Percentiles rank a stretch among this genome's conserved stretches.
phyloP scores from a whole-genome alignment of 2,113 vertebrate species.

The Numida meleagris region DNA sequence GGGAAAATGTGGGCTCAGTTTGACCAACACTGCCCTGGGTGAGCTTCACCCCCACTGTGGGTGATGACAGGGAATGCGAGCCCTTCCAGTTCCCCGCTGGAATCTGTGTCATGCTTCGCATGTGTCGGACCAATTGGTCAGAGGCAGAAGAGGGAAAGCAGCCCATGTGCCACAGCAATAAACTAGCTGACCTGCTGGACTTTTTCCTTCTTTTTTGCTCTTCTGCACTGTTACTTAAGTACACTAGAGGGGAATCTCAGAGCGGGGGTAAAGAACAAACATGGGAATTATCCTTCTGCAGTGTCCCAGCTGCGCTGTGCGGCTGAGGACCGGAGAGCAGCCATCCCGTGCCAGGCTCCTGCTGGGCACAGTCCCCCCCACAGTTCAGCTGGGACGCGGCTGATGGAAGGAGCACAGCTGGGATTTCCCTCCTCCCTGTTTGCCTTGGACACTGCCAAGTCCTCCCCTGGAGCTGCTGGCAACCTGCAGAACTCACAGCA shows the following conservation, averaged over 20 bases:
- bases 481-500: neutral
- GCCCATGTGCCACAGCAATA: neutral
- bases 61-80: neutral
- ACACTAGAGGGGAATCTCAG: neutral
- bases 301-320: fast-evolving
- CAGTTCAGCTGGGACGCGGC: neutral
- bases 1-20: neutral
- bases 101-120: neutral
- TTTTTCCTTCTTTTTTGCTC: neutral
- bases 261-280: neutral
- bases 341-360: neutral
- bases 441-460: constrained; percentile 2
- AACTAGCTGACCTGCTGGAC: neutral
- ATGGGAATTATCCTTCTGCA: neutral
- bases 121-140: neutral
- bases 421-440: constrained; percentile 8
- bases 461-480: constrained; percentile 27
- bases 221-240: neutral
- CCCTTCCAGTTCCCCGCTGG: neutral
- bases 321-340: neutral
- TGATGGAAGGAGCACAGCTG: neutral
- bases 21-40: neutral
- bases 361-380: neutral
- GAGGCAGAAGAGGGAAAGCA: neutral
- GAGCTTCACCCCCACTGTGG: neutral